These are phyloP conservation scores for Nomada lathburiana DNA, from an alignment of 2,888 invertebrate species.

Conservation along the genomic window DNA sequence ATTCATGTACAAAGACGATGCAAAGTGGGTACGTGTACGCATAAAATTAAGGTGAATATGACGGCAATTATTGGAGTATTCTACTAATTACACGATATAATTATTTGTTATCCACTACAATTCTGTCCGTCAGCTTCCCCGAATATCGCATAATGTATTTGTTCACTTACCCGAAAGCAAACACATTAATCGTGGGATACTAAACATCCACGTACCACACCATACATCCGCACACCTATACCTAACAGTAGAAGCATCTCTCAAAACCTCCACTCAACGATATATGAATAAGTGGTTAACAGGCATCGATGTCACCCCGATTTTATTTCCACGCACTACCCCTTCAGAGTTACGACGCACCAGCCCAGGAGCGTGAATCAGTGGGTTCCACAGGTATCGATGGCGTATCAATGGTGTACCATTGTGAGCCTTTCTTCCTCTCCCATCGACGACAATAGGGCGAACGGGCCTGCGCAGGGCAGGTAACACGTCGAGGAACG, in stretches of 20 bases:
- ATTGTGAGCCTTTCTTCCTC: conserved; percentile 56
- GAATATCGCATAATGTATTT: no score
- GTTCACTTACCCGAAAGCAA: no score
- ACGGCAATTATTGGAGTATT: no score
- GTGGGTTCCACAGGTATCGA: conserved; percentile 65
- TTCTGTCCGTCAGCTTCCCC: no score
- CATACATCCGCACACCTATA: background rate
- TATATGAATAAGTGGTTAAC: conserved; percentile 43
- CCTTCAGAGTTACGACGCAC: conserved; percentile 49
- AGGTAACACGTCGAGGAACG: conserved; percentile 76
- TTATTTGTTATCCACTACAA: no score
- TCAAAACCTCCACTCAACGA: background rate
- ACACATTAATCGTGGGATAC: background rate
- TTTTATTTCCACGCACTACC: conserved; percentile 52
- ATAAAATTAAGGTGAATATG: no score
- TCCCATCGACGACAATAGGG: conserved; percentile 43
- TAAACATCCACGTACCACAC: background rate
- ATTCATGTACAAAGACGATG: no score
- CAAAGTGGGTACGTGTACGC: no score
- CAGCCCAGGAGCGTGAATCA: conserved; percentile 45
- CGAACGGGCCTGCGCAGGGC: conserved; percentile 46
- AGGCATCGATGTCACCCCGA: conserved; percentile 47
- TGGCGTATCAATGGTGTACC: conserved; percentile 67
- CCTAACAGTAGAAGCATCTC: background rate
- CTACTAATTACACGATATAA: no score